These are phyloP conservation scores for Bicyclus anynana DNA, from an alignment of 1,140 invertebrate genomes.

Conservation along the genomic window DNA sequence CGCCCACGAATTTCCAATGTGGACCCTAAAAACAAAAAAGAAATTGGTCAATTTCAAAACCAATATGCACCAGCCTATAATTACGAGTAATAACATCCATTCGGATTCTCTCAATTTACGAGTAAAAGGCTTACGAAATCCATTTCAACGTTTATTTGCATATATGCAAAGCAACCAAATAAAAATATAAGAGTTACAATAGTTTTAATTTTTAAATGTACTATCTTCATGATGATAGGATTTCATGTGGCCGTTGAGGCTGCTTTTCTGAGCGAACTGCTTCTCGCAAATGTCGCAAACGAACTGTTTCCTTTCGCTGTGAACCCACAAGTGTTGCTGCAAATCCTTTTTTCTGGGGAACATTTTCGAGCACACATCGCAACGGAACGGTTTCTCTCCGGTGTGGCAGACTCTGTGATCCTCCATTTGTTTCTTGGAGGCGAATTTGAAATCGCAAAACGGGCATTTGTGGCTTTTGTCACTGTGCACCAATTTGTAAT, in stretches of 20 bases:
- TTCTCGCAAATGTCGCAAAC: constrained; percentile 74
- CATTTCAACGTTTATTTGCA: constrained; percentile 19
- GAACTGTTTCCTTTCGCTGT: constrained; percentile 57
- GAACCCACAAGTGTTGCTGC: constrained; percentile 74
- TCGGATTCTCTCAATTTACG: constrained; percentile 2
- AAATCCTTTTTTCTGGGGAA: constrained; percentile 73
- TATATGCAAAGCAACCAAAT: background rate
- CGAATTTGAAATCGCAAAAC: constrained; percentile 53
- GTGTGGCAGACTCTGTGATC: constrained; percentile 54
- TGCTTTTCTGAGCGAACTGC: constrained; percentile 73
- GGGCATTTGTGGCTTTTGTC: constrained; percentile 48
- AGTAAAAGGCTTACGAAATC: constrained; percentile 7
- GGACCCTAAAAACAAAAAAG: constrained; percentile 70
- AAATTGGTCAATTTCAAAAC: constrained; percentile 60
- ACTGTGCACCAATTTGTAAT: constrained; percentile 53
- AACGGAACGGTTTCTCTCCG: constrained; percentile 55
- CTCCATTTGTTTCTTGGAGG: constrained; percentile 39
- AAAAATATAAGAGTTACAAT: constrained; percentile 7
- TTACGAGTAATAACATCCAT: constrained; percentile 9
- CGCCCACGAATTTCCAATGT: constrained; percentile 57
- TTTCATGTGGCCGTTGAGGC: constrained; percentile 56
- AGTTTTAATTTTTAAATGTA: constrained; percentile 25
- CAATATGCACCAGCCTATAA: constrained; percentile 27
- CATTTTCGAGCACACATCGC: constrained; percentile 64
- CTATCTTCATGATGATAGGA: constrained; percentile 51